phyloP scores from a whole-genome alignment of 2,797 vertebrate species.

The Merluccius polli region DNA sequence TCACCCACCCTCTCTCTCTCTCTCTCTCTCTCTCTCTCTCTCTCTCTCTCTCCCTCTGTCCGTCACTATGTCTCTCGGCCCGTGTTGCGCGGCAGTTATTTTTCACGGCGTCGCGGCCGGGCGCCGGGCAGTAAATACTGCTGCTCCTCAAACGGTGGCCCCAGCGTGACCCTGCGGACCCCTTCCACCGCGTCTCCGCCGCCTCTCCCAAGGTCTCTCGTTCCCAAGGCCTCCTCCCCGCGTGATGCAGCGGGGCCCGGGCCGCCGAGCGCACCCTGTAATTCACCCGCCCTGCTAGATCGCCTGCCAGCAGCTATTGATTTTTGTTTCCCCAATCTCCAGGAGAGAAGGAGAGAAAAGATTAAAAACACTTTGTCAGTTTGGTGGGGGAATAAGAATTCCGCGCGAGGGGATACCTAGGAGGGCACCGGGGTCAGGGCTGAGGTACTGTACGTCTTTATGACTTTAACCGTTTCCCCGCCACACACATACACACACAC shows the following conservation, averaged over 20 bases:
- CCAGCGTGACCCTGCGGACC: constrained; percentile 66
- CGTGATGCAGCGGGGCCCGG: constrained; percentile 58
- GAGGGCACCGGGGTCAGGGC: constrained; percentile 76
- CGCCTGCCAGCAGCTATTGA: constrained; percentile 97
- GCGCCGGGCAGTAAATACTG: constrained; percentile 67
- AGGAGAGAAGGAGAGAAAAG: constrained; percentile 95
- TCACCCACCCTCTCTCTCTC: constrained; percentile 28
- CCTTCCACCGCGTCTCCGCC: constrained; percentile 60
- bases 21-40: constrained; percentile 29
- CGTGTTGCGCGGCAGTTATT: constrained; percentile 58
- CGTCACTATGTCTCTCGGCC: constrained; percentile 40
- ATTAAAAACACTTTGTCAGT: constrained; percentile 99
- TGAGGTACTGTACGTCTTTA: constrained; percentile 74
- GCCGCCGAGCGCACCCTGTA: constrained; percentile 68
- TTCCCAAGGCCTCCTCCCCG: constrained; percentile 64
- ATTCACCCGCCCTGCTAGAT: constrained; percentile 87
- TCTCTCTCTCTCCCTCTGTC: constrained; percentile 35
- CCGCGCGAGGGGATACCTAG: constrained; percentile 80
- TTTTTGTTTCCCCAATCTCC: constrained; percentile 99
- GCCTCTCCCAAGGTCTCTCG: constrained; percentile 69
- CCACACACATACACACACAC: neutral
- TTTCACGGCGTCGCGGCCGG: constrained; percentile 53
- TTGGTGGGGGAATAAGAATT: constrained; percentile 98
- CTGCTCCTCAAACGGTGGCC: constrained; percentile 60
- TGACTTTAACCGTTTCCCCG: constrained; percentile 74